A percentile compares a stretch with the other conserved stretches of the same genome.
Evolutionary conservation across 2,888 invertebrate genomes (phyloP).

Genomic region (Cotesia congregata): DNA sequence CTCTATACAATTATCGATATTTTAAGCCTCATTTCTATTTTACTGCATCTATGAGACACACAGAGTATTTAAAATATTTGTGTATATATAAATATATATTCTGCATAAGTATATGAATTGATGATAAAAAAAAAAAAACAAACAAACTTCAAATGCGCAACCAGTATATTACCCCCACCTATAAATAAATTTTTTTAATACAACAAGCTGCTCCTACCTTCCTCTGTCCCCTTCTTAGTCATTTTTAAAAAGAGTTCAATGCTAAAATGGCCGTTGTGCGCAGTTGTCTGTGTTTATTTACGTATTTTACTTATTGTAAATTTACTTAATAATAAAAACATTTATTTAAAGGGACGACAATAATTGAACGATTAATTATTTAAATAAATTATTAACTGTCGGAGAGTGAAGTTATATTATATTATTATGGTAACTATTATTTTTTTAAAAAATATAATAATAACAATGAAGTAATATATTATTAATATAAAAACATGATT

Average conservation of each 20-base stretch:
- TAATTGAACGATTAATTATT: conserved; percentile 15
- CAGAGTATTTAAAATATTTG: too few relatives aligned
- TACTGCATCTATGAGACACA: background rate
- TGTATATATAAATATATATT: too few relatives aligned
- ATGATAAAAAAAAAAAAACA: too few relatives aligned
- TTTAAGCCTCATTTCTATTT: background rate
- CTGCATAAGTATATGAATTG: too few relatives aligned
- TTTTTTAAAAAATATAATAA: conserved; percentile 6
- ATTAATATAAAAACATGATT: background rate
- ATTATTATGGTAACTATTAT: background rate
- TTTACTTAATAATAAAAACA: background rate
- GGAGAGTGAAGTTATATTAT: background rate
- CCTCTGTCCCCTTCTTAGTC: background rate
- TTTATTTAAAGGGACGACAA: conserved; percentile 21
- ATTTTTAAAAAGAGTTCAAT: conserved; percentile 1
- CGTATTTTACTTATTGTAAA: conserved; percentile 38
- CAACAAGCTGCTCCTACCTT: background rate
- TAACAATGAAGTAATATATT: background rate
- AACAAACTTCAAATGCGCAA: background rate
- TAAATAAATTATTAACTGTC: background rate
- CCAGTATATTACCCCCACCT: background rate
- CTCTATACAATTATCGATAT: background rate
- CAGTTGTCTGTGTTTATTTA: conserved; percentile 64
- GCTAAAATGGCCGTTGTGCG: conserved; percentile 61
- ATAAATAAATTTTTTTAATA: background rate